Percentiles rank a stretch among this genome's conserved stretches.
Evolutionary conservation across 2,888 invertebrate genomes (phyloP).

Genomic region (Lycocerus yunnanus): DNA sequence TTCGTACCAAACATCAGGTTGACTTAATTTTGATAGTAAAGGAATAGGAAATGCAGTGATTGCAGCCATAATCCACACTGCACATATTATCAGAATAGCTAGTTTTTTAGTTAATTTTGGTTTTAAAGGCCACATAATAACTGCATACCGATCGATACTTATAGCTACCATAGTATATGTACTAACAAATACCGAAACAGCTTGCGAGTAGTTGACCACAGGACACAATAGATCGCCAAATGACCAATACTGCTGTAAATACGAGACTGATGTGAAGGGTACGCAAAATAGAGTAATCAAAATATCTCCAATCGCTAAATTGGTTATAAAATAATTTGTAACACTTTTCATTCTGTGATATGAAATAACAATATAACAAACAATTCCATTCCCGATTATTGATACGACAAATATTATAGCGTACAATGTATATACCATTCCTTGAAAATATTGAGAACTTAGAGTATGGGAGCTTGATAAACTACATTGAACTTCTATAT

Average conservation of each 20-base stretch:
- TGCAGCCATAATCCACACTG: slow-evolving; percentile 77
- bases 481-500: neutral
- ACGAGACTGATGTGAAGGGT: slow-evolving; percentile 86
- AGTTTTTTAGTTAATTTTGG: slow-evolving; percentile 77
- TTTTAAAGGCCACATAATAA: slow-evolving; percentile 85
- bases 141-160: slow-evolving; percentile 87
- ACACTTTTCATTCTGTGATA: slow-evolving; percentile 89
- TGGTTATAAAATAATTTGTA: slow-evolving; percentile 90
- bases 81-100: slow-evolving; percentile 70
- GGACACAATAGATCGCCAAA: slow-evolving; percentile 83
- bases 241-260: slow-evolving; percentile 84
- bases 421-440: slow-evolving; percentile 72
- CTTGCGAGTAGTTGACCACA: slow-evolving; percentile 81
- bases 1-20: slow-evolving; percentile 65
- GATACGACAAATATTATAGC: slow-evolving; percentile 72
- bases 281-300: slow-evolving; percentile 90
- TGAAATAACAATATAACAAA: slow-evolving; percentile 84
- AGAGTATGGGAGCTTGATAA: slow-evolving; percentile 15
- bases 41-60: slow-evolving; percentile 82
- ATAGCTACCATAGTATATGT: slow-evolving; percentile 91
- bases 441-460: slow-evolving; percentile 61
- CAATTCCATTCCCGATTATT: slow-evolving; percentile 74
- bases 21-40: slow-evolving; percentile 69
- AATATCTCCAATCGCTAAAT: slow-evolving; percentile 87
- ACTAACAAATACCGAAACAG: slow-evolving; percentile 80